Evolutionary conservation across 2,888 invertebrate genomes (phyloP), one percentile per base, ranked within the genome.

Genomic region (Thymelicus acteon): DNA sequence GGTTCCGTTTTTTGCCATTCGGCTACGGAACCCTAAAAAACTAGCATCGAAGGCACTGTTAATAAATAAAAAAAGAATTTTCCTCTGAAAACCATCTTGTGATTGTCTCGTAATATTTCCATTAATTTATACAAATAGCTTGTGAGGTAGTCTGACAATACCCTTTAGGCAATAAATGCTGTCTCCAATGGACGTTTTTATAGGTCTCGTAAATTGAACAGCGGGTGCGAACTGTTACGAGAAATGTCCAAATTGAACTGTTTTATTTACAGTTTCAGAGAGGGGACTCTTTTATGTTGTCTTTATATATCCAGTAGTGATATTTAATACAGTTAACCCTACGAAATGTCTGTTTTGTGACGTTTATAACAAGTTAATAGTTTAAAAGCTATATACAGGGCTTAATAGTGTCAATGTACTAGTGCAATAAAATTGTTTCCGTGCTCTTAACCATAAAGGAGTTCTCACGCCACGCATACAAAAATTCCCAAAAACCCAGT

Each of bases 161-260:
- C 74, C 76, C 75, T 72, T 72, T 69, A 73, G 60, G 75, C 75
- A 75, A 76, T 77, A 76, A 75, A 75, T 73, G 74, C 71, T 72
- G 75, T 73, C 73, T 58, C 64, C 73, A 76, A 74, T 73, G 73
- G 77, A 75, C 77, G 75, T 77, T 77, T 77, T 76, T 77, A 76
- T 77, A 73, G 75, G 65, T 54, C 60, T 64, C 75, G 75, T 77
- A 77, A 77, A 77, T 77, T 74, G 64, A 60, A 64, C 49, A 31
- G 58, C 54, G 70, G 70, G 64, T 64, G 70, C 64, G 70, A 70
- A 70, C 64, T 70, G 70, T 60, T 63, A 63, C 63, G 60, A 69
- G 63, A 70, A 49, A 70, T 63, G 60, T 70, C 64, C 60, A 65
- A 70, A 70, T 70, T 65, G 70, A 70, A 60, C 70, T 63, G 60